phyloP scores from a whole-genome alignment of 2,888 invertebrate genomes.

The Augochlorella aurata region DNA sequence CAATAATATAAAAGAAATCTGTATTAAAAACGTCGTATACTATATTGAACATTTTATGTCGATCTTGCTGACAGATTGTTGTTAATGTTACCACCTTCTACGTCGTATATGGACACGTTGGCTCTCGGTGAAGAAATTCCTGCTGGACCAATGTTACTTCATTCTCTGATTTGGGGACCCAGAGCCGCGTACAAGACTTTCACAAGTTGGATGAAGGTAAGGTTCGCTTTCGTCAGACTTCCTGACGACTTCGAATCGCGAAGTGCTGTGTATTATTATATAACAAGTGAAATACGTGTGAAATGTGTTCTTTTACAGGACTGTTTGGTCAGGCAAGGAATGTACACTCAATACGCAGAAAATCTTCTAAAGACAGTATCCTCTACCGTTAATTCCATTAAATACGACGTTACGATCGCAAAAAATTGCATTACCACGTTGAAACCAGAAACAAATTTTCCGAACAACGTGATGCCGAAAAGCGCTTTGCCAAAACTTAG shows the following conservation, averaged over 20 bases:
- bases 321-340: constrained; percentile 94
- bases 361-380: constrained; percentile 88
- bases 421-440: constrained; percentile 84
- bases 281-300: not conserved
- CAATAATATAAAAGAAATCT: not conserved
- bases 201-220: constrained; percentile 91
- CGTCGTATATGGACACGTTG: constrained; percentile 91
- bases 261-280: too few species aligned
- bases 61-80: constrained; percentile 85
- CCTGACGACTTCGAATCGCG: too few species aligned
- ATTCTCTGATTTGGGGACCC: constrained; percentile 95
- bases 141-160: constrained; percentile 88
- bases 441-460: constrained; percentile 82
- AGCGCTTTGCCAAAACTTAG: constrained; percentile 86
- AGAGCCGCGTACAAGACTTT: constrained; percentile 92
- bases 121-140: constrained; percentile 87
- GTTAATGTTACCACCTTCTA: constrained; percentile 94
- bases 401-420: constrained; percentile 85
- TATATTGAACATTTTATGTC: not conserved
- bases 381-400: constrained; percentile 86
- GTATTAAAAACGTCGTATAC: not conserved
- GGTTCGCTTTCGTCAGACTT: not conserved
- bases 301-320: constrained; percentile 83
- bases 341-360: constrained; percentile 91
- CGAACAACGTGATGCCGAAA: constrained; percentile 79